Percentiles rank a stretch among this genome's conserved stretches.
These are phyloP conservation scores for Enhydra lutris DNA, from an alignment of 2,113 vertebrate species.

Conservation along the genomic window DNA sequence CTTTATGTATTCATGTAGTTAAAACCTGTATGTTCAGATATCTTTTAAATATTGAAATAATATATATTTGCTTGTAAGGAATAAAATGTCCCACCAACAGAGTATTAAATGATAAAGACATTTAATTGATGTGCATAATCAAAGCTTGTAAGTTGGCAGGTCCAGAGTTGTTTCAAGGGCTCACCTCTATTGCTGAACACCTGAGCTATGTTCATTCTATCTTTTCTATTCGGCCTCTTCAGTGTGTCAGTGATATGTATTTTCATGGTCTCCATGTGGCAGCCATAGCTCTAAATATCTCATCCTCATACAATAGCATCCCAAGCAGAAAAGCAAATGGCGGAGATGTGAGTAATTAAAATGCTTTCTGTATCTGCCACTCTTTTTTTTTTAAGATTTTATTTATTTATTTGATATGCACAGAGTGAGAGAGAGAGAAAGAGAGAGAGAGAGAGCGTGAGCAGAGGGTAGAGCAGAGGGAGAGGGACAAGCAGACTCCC, in stretches of 20 bases:
- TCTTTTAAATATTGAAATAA: not conserved
- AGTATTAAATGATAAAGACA: conserved; percentile 13
- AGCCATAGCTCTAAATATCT: conserved; percentile 8
- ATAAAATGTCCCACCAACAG: not conserved
- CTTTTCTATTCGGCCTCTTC: conserved; percentile 1
- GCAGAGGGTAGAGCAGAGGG: too few relatives aligned
- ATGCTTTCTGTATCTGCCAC: not conserved
- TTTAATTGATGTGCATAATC: conserved; percentile 4
- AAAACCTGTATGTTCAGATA: not conserved
- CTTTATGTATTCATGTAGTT: not conserved
- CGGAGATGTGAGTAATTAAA: not conserved
- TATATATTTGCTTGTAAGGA: not conserved
- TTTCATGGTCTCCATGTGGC: not conserved
- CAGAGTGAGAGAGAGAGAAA: too few relatives aligned
- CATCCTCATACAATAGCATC: not conserved
- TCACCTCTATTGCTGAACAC: not conserved
- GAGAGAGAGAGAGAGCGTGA: too few relatives aligned
- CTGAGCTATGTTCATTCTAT: not conserved
- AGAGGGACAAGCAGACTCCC: too few relatives aligned
- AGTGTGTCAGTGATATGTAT: not conserved
- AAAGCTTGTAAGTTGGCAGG: not conserved
- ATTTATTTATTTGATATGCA: too few relatives aligned
- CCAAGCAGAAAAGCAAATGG: conserved; percentile 17
- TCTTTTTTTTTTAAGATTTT: not conserved
- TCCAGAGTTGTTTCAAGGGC: not conserved